Evolutionary conservation across 2,888 invertebrate species (phyloP).

Genomic region (Taphrorychus bicolor): DNA sequence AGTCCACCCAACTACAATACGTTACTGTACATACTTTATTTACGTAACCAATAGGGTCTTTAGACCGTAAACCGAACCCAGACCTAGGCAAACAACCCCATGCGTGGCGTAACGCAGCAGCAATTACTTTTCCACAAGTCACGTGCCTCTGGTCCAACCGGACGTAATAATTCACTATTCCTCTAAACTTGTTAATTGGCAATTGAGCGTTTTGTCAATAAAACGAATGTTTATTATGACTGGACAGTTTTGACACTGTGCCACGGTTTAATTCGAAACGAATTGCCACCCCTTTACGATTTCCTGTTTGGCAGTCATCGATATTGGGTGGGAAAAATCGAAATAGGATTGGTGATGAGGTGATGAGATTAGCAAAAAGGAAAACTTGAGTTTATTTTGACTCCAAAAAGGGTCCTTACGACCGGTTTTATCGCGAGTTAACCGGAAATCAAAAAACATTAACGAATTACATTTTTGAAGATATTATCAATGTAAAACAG

Average conservation of each 20-base stretch:
- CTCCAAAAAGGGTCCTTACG: no score
- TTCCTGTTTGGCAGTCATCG: constrained; percentile 24
- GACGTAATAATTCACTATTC: constrained; percentile 51
- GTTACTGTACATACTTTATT: no score
- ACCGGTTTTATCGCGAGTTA: no score
- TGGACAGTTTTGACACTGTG: constrained; percentile 32
- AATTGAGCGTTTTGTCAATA: constrained; percentile 52
- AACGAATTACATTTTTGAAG: no score
- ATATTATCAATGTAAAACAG: no score
- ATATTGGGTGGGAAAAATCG: constrained; percentile 21
- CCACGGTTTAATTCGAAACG: constrained; percentile 39
- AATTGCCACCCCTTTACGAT: constrained; percentile 31
- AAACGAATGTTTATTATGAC: constrained; percentile 39
- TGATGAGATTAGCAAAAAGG: no score
- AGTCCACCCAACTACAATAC: no score
- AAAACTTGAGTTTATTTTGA: no score
- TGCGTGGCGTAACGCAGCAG: constrained; percentile 25
- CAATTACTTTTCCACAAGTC: constrained; percentile 47
- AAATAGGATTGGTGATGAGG: background rate
- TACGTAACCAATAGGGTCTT: no score
- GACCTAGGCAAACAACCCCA: background rate
- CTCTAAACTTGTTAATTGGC: constrained; percentile 50
- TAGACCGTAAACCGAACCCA: no score
- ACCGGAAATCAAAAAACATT: no score
- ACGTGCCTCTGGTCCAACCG: constrained; percentile 46